Base-by-base conservation (phyloP, 2,888 invertebrate genomes). In the Apamea sordens region DNA sequence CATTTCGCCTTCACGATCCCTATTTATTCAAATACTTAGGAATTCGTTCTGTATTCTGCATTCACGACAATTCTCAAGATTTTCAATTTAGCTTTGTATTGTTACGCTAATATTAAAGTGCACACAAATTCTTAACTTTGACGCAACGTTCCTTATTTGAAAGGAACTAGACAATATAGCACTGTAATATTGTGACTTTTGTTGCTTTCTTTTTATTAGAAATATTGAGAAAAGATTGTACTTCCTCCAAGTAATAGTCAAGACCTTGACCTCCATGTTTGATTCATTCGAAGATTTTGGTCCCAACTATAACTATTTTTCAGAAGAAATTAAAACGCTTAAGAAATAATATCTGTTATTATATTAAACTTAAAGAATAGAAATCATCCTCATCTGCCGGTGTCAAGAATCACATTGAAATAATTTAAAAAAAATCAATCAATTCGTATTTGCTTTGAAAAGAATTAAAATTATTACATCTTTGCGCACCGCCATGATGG, bases 11-110 rank as follows among this genome's bases (percentile, higher is more conserved):
- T 53, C 75, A 71, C 75, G 70, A 71, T 71, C 80, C 70, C 28
- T 76, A 84, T 75, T 87, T 87, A 87, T 87, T 84, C 81, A 85
- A 81, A 86, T 86, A 75, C 78, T 74, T 75, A 59, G 63, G 63
- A 53, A 74, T 80, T 76, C 81, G 50, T 81, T 84, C 61, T 84
- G 65, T 70, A 74, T 78, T 79, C 81, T 76, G 69, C 74, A 78
- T 80, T 81, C 84, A 81, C 28, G 68, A 87, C 76, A 82, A 82
- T 81, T 79, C 79, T 67, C 50, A 75, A 79, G 72, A 75, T 85
- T 85, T 87, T 80, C 85, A 84, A 85, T 85, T 77, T 84, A 73
- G 69, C 44, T 32, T 63, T 61, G 59, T 80, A 87, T 87, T 85
- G 77, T 87, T 84, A 80, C 80, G 77, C 69, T 85, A 84, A 84